phyloP scores from a whole-genome alignment of 2,797 vertebrate species.

The Epinephelus coioides region DNA sequence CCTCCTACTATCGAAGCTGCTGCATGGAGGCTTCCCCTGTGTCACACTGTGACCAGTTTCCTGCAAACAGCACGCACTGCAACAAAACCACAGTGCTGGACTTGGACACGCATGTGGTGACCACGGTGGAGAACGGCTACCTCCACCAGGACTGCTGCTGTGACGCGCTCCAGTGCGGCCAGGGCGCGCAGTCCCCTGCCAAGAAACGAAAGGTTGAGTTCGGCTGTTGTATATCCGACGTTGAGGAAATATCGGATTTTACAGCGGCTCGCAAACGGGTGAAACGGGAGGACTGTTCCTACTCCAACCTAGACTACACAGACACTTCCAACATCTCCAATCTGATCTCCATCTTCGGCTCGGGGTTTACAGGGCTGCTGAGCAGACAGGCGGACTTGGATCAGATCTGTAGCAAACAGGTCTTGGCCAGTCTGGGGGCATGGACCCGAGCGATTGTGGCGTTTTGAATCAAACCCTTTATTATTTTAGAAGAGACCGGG shows the following conservation, averaged over 20 bases:
- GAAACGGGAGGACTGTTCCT: constrained; percentile 91
- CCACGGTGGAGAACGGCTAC: constrained; percentile 96
- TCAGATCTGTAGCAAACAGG: constrained; percentile 96
- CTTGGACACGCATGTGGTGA: constrained; percentile 98
- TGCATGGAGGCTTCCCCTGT: constrained; percentile 84
- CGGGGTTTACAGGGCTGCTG: constrained; percentile 94
- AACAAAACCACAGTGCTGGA: constrained; percentile 97
- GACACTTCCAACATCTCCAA: constrained; percentile 97
- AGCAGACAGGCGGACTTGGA: constrained; percentile 94
- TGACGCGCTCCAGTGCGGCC: constrained; percentile 85
- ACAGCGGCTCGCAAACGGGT: constrained; percentile 89
- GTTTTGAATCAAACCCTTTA: constrained; percentile 85
- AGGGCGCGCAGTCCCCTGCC: constrained; percentile 84
- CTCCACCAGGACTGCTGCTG: constrained; percentile 95
- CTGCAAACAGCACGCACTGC: constrained; percentile 85
- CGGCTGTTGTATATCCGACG: constrained; percentile 82
- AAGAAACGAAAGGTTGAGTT: constrained; percentile 88
- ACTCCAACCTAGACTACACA: constrained; percentile 82
- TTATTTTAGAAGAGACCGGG: constrained; percentile 38
- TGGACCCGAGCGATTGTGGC: constrained; percentile 97
- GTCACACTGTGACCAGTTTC: constrained; percentile 82
- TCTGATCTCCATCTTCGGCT: constrained; percentile 97
- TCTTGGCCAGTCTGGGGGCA: constrained; percentile 94
- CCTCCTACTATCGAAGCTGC: constrained; percentile 88
- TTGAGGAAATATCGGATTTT: constrained; percentile 87